Percentiles rank a stretch among this genome's conserved stretches.
phyloP scores from a whole-genome alignment of 2,888 invertebrate genomes.

The Odontocerum albicorne region DNA sequence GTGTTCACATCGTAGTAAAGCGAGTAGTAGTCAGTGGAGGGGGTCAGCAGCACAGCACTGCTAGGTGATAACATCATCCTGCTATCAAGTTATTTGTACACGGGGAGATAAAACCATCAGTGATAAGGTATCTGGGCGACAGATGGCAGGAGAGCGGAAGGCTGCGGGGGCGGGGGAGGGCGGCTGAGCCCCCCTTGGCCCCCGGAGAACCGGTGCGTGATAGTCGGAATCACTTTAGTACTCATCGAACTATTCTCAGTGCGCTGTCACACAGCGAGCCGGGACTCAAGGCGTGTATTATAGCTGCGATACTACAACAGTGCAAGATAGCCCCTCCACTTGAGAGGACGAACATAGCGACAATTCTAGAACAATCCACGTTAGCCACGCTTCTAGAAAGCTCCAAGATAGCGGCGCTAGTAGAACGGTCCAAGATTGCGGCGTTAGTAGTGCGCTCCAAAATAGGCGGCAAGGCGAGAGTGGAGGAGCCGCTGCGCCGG shows the following conservation, averaged over 20 bases:
- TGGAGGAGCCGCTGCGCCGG: slow-evolving; percentile 28
- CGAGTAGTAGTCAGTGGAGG: too few species aligned
- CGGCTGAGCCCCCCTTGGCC: slow-evolving; percentile 22
- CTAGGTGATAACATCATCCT: not conserved
- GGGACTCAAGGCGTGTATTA: too few species aligned
- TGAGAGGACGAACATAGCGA: too few species aligned
- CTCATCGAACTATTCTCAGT: not conserved
- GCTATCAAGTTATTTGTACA: slow-evolving; percentile 13
- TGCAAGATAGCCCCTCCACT: too few species aligned
- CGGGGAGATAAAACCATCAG: slow-evolving; percentile 20
- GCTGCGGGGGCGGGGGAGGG: slow-evolving; percentile 28
- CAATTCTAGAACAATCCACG: not conserved
- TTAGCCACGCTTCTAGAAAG: not conserved
- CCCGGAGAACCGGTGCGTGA: slow-evolving; percentile 13
- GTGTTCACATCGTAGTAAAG: too few species aligned
- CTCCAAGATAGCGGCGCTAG: not conserved
- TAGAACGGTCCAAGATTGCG: not conserved
- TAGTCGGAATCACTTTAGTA: slow-evolving; percentile 1
- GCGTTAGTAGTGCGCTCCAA: slow-evolving; percentile 4
- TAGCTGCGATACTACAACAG: too few species aligned
- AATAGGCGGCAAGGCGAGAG: slow-evolving; percentile 9
- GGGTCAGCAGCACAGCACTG: too few species aligned
- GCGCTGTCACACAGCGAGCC: too few species aligned
- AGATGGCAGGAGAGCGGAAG: slow-evolving; percentile 20
- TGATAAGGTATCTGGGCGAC: slow-evolving; percentile 27